Percentiles rank a stretch among this genome's conserved stretches.
These are phyloP conservation scores for Ditula angustiorana DNA, from an alignment of 2,888 invertebrate genomes.

Conservation along the genomic window DNA sequence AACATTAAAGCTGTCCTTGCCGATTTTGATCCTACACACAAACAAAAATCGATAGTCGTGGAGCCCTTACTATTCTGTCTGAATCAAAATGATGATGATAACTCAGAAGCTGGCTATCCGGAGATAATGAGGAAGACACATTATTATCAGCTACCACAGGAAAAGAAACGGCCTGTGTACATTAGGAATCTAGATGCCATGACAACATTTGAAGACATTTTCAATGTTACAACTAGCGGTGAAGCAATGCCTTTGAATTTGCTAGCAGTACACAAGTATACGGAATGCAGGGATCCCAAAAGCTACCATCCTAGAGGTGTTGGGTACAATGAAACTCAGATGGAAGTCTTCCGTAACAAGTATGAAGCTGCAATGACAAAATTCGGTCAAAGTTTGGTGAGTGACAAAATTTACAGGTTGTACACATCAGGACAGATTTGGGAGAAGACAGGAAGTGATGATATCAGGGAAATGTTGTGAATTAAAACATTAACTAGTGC, in stretches of 20 bases:
- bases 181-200: conserved; percentile 79
- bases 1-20: conserved; percentile 82
- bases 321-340: conserved; percentile 76
- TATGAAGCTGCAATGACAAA: conserved; percentile 83
- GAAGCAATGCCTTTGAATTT: conserved; percentile 67
- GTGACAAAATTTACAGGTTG: conserved; percentile 77
- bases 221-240: conserved; percentile 59
- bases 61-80: conserved; percentile 73
- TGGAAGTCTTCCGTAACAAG: conserved; percentile 78
- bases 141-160: conserved; percentile 68
- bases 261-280: conserved; percentile 76
- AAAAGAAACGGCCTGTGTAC: conserved; percentile 57
- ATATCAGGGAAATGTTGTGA: conserved; percentile 70
- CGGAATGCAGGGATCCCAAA: conserved; percentile 76
- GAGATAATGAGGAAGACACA: conserved; percentile 79
- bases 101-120: conserved; percentile 71
- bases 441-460: conserved; percentile 70
- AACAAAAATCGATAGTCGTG: conserved; percentile 63
- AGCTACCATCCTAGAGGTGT: conserved; percentile 60
- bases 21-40: conserved; percentile 79
- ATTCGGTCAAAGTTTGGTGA: conserved; percentile 76
- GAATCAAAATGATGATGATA: conserved; percentile 78
- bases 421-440: conserved; percentile 80
- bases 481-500: conserved; percentile 27
- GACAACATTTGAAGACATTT: conserved; percentile 74